Conservation (phyloP, 2,888 invertebrate genomes). For the Drosophila paranaensis region DNA sequence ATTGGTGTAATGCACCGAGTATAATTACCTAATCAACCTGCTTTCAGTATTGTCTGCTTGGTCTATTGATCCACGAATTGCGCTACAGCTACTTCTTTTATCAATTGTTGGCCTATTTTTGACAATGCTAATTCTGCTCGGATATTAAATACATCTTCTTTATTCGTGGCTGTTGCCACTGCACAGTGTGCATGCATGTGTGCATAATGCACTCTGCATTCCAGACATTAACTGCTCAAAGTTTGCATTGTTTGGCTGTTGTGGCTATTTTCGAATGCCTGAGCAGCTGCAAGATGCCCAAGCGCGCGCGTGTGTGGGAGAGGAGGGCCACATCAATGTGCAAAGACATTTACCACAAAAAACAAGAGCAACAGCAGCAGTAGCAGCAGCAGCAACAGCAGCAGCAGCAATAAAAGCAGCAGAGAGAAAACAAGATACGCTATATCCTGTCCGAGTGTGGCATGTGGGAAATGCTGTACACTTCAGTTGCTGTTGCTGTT, state of each 20-base stretch:
- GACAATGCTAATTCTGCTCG: background rate
- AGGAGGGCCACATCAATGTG: constrained; percentile 45
- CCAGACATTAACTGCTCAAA: constrained; percentile 19
- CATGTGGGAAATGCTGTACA: constrained; percentile 61
- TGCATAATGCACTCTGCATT: constrained; percentile 11
- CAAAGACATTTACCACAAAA: constrained; percentile 47
- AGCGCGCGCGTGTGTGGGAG: background rate
- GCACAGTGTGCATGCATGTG: background rate
- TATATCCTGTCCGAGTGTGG: constrained; percentile 46
- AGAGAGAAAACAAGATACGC: constrained; percentile 38
- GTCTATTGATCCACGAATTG: background rate
- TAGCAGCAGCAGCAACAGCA: constrained; percentile 26
- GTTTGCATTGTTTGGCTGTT: constrained; percentile 47
- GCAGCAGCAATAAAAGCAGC: constrained; percentile 18
- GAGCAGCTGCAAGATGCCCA: constrained; percentile 23
- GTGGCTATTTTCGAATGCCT: constrained; percentile 31
- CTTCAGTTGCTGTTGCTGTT: constrained; percentile 41
- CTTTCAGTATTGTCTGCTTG: background rate
- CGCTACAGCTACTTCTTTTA: background rate
- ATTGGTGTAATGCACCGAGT: too few species aligned
- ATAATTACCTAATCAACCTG: background rate
- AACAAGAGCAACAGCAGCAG: constrained; percentile 27
- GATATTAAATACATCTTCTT: background rate
- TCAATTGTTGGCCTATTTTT: background rate
- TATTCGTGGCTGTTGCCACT: background rate